Evolutionary conservation across 2,113 vertebrate species (phyloP).

Genomic region (Pantherophis guttatus): DNA sequence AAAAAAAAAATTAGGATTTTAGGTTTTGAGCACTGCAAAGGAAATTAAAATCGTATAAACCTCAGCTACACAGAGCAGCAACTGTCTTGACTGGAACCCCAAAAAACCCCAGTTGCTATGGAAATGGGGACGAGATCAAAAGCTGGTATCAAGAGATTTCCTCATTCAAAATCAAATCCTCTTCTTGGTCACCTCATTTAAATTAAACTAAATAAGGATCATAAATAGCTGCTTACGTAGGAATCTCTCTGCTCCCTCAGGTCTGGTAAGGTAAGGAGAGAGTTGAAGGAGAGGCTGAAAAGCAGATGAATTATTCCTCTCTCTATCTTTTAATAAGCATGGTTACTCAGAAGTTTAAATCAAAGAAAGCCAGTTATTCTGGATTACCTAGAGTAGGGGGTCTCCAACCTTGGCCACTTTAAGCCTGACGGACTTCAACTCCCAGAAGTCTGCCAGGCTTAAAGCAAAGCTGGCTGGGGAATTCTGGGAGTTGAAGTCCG

Average conservation of each 20-base stretch:
- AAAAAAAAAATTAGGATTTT: too few species aligned
- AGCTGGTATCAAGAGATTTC: fast-evolving
- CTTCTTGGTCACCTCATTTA: neutral
- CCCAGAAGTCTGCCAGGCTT: too few species aligned
- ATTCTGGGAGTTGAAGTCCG: too few species aligned
- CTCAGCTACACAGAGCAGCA: neutral
- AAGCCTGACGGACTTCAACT: too few species aligned
- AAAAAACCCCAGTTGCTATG: neutral
- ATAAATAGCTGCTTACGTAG: neutral
- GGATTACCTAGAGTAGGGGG: neutral
- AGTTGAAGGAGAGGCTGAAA: neutral
- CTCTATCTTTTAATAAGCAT: neutral
- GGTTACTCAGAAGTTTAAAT: neutral
- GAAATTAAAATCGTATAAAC: neutral
- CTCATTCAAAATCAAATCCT: neutral
- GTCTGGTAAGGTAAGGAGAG: neutral
- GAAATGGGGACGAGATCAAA: neutral
- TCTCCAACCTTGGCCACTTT: too few species aligned
- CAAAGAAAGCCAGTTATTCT: neutral
- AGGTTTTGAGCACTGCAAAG: neutral
- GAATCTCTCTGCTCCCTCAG: neutral
- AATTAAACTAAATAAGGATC: neutral
- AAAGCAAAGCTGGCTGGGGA: too few species aligned
- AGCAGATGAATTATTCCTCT: neutral
- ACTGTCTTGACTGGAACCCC: fast-evolving